Base-by-base conservation (phyloP, 92 coral and sea anemone species). In the Bergia sp. region DNA sequence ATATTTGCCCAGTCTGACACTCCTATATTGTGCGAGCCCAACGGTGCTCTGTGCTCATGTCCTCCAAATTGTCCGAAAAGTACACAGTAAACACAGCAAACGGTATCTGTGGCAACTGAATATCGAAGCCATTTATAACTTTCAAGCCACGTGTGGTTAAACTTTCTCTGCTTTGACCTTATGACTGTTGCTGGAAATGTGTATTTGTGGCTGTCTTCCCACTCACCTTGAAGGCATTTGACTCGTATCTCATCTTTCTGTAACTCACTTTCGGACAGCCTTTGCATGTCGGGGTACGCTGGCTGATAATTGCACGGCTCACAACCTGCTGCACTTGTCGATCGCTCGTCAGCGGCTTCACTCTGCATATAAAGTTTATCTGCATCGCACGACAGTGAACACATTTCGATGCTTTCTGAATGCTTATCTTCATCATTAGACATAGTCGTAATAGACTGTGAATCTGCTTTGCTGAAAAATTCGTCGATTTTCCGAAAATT, bases 151-250 rank as follows among this genome's bases (percentile, higher is more conserved):
- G 20, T 65, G 29, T 65, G 21, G 20, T 65, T 13, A 65, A 65
- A 73, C 77, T 65, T 65, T 65, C 72, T 65, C 72, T 36, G 77
- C 77, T 73, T 73, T 73, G 77, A 73, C 42, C 43, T 73, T 73
- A 36, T 73, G 77, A 73, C 43, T 73, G 43, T 36, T 77, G 81
- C 53, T 77, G 81, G 57, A 44, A 77, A 77, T 44, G 53, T 77
- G 81, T 42, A 77, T 44, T 77, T 77, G 81, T 41, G 81, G 81
- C 81, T 77, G 81, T 77, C 81, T 44, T 42, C 58, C 57, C 57
- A 41, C 37, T 44, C 81, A 42, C 57, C 36, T 77, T 77, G 81
- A 77, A 77, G 81, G 81, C 81, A 77, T 77, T 42, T 29, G 55
- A 77, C 36, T 44, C 57, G 81, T 42, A 77, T 44, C 29, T 77